These are phyloP conservation scores for Heliconius erato DNA, from an alignment of 2,888 invertebrate genomes.

Conservation along the genomic window DNA sequence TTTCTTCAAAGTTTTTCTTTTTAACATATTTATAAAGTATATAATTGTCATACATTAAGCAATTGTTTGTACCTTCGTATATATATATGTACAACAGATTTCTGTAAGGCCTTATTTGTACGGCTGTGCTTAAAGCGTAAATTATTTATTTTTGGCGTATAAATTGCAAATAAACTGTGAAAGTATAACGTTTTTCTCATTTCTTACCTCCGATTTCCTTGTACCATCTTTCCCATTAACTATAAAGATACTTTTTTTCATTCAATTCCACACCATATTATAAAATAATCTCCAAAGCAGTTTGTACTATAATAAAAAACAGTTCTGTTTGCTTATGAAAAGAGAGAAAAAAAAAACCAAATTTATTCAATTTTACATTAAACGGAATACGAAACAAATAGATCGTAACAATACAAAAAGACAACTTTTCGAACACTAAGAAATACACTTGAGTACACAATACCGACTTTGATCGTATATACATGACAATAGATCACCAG, in stretches of 20 bases:
- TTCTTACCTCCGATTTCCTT: neutral
- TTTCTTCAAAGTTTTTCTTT: neutral
- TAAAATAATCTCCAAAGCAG: neutral
- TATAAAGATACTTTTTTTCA: neutral
- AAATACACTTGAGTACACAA: constrained; percentile 81
- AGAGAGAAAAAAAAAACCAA: constrained; percentile 15
- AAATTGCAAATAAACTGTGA: constrained; percentile 29
- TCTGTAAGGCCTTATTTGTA: constrained; percentile 46
- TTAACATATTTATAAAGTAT: neutral
- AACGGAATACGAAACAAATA: constrained; percentile 53
- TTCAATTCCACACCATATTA: neutral
- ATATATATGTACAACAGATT: neutral
- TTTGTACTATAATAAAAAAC: neutral
- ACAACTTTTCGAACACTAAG: constrained; percentile 55
- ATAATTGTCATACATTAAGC: neutral
- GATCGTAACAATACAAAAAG: constrained; percentile 53
- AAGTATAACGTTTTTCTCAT: neutral
- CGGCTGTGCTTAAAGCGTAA: constrained; percentile 69
- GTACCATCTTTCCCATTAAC: neutral
- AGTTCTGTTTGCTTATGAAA: constrained; percentile 10
- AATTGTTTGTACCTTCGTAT: constrained; percentile 5
- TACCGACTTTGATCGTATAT: constrained; percentile 81
- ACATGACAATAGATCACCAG: constrained; percentile 79
- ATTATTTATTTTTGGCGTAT: constrained; percentile 55
- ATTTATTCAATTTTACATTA: constrained; percentile 29